These are phyloP conservation scores for Distichodus sexfasciatus DNA, from an alignment of 2,797 vertebrate genomes.

Conservation along the genomic window DNA sequence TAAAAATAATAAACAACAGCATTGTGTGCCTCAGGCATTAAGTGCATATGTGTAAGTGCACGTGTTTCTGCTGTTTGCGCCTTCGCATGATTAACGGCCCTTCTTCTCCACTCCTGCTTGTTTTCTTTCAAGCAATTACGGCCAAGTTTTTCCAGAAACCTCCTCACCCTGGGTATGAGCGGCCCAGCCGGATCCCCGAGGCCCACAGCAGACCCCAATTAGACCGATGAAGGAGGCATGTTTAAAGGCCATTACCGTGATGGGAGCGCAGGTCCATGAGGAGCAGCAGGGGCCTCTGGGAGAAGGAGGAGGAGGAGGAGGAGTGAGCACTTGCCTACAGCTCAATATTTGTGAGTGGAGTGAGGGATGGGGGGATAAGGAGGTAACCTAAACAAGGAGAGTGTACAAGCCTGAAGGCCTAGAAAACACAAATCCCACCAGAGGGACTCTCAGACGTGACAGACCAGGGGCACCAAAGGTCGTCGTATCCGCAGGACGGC, in stretches of 20 bases:
- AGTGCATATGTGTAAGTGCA: slow-evolving; percentile 1
- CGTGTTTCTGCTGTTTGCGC: not conserved
- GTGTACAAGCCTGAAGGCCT: not conserved
- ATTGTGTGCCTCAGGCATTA: slow-evolving; percentile 14
- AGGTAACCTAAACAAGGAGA: not conserved
- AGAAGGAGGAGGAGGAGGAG: slow-evolving; percentile 5
- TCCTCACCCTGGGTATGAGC: slow-evolving; percentile 24
- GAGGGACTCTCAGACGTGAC: not conserved
- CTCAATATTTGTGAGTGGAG: not conserved
- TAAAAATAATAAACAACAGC: too few relatives aligned
- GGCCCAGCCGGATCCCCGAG: slow-evolving; percentile 15
- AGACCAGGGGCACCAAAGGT: not conserved
- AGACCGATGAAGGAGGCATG: slow-evolving; percentile 49
- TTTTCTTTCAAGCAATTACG: slow-evolving; percentile 30
- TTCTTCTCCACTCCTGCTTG: slow-evolving; percentile 1
- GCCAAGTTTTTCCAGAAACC: slow-evolving; percentile 40
- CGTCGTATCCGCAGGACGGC: too few relatives aligned
- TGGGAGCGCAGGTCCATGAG: slow-evolving; percentile 42
- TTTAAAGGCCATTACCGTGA: slow-evolving; percentile 46
- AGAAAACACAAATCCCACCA: slow-evolving; percentile 4
- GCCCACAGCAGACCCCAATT: slow-evolving; percentile 48
- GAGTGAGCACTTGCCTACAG: slow-evolving; percentile 24
- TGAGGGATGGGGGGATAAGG: not conserved
- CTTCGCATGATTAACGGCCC: slow-evolving; percentile 11
- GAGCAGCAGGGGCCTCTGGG: slow-evolving; percentile 32